Percentiles rank a stretch among this genome's conserved stretches.
These are phyloP conservation scores for Bombycilla garrulus DNA, from an alignment of 2,113 vertebrate species.

Conservation along the genomic window DNA sequence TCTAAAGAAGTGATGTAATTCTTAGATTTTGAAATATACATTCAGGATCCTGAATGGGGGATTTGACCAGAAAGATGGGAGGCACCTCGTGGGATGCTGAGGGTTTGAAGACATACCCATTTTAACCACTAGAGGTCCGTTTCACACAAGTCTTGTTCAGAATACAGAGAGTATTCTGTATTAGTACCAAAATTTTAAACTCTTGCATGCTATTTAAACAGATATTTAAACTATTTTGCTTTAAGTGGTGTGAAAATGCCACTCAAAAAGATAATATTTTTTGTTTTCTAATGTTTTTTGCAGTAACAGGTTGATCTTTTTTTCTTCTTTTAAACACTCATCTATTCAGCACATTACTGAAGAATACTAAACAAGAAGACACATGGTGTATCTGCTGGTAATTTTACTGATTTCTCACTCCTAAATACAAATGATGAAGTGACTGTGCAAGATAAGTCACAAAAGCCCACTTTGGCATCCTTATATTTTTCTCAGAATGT, in stretches of 20 bases:
- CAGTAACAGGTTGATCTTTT: neutral
- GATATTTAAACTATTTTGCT: neutral
- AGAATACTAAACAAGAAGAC: neutral
- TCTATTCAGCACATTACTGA: neutral
- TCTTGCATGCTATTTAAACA: neutral
- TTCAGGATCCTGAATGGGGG: neutral
- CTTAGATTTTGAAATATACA: neutral
- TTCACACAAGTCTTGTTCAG: neutral
- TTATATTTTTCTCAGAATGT: neutral
- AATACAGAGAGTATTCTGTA: no score
- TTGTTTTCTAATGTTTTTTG: neutral
- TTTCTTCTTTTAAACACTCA: neutral
- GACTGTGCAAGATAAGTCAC: neutral
- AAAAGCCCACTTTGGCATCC: neutral
- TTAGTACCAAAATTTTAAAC: neutral
- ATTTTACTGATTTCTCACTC: neutral
- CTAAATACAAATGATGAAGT: neutral
- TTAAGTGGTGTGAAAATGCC: neutral
- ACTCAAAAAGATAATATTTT: neutral
- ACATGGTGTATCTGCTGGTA: neutral
- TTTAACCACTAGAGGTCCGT: neutral
- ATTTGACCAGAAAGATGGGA: neutral
- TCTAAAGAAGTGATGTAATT: neutral
- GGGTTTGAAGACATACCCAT: neutral
- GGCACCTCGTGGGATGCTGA: fast-evolving